phyloP scores from a whole-genome alignment of 2,113 vertebrate species.

The Lipotes vexillifer region DNA sequence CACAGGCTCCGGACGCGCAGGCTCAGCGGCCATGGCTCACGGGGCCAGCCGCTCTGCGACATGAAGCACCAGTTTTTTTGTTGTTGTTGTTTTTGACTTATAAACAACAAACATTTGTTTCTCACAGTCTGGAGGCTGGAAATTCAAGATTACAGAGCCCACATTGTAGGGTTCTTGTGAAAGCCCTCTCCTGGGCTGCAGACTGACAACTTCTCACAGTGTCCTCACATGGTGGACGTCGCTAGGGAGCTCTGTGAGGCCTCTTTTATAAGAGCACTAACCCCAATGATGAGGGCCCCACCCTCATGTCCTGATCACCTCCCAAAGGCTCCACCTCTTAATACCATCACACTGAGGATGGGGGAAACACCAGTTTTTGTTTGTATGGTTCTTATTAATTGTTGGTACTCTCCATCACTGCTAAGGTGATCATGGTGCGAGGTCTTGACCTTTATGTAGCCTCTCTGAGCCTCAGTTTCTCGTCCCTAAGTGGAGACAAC shows the following conservation, averaged over 20 bases:
- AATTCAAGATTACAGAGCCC: not conserved
- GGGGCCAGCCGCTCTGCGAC: too few relatives aligned
- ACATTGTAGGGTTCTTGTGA: not conserved
- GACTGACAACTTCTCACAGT: not conserved
- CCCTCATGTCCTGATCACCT: not conserved
- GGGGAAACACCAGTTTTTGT: not conserved
- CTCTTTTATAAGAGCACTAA: not conserved
- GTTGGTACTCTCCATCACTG: accelerated
- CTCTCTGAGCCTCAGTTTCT: not conserved
- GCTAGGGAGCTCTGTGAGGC: not conserved
- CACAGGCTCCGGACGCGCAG: too few relatives aligned
- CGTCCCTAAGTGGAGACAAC: accelerated
- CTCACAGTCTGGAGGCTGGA: not conserved
- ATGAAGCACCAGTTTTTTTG: not conserved
- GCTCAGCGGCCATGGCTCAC: too few relatives aligned
- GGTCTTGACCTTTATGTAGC: accelerated
- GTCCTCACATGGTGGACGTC: accelerated
- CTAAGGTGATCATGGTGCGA: too few relatives aligned
- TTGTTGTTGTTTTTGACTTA: not conserved
- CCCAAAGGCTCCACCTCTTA: not conserved
- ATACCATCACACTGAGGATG: too few relatives aligned
- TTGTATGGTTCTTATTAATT: accelerated
- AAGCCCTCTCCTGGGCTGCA: not conserved
- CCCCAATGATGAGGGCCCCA: not conserved
- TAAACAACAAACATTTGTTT: not conserved